Conservation (phyloP, 1,140 invertebrate genomes). For the Rhagoletis zephyria region DNA sequence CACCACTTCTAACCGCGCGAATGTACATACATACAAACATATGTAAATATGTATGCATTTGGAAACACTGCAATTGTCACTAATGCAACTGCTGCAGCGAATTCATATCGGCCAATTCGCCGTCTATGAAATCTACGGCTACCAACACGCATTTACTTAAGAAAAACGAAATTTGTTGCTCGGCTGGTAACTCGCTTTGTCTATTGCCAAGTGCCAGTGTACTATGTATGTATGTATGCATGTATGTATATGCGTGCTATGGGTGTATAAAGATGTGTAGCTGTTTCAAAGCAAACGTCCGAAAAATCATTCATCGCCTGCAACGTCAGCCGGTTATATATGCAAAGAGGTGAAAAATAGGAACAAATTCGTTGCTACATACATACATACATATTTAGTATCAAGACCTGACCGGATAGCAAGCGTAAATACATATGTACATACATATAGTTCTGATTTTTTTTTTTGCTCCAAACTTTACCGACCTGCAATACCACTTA, state of each 20-base stretch:
- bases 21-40: background rate
- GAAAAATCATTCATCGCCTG: conserved; percentile 8
- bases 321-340: background rate
- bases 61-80: background rate
- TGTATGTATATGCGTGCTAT: background rate
- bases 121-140: background rate
- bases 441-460: too few relatives aligned
- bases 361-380: background rate
- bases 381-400: background rate
- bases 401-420: background rate
- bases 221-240: background rate
- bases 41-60: background rate
- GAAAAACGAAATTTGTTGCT: conserved; percentile 22
- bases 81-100: background rate
- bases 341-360: background rate
- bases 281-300: background rate
- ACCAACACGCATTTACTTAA: background rate
- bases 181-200: background rate
- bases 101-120: conserved; percentile 7
- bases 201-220: background rate
- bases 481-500: conserved; percentile 5
- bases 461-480: conserved; percentile 1
- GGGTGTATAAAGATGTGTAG: background rate
- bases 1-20: conserved; percentile 42
- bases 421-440: background rate